These are phyloP conservation scores for Nysson spinosus DNA, from an alignment of 2,888 invertebrate species.

Conservation along the genomic window DNA sequence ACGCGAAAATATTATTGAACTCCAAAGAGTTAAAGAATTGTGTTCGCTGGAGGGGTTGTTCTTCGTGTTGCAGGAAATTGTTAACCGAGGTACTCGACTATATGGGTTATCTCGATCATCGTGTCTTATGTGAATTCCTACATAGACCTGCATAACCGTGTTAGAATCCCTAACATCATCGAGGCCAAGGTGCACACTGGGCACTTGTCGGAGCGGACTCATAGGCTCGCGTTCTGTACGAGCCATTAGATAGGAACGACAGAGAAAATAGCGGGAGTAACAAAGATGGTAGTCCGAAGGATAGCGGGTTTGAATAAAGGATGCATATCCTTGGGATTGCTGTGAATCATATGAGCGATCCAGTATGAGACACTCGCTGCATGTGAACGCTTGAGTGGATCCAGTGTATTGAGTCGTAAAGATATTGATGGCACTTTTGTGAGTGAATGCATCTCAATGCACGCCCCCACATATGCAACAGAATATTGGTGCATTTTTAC, in stretches of 20 bases:
- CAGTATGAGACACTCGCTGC: background rate
- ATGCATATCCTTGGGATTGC: constrained; percentile 7
- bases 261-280: constrained; percentile 7
- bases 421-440: constrained; percentile 25
- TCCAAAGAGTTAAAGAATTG: no score
- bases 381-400: constrained; percentile 20
- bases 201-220: background rate
- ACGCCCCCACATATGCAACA: background rate
- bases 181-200: background rate
- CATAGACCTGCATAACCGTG: background rate
- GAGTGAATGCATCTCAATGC: constrained; percentile 5
- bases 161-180: background rate
- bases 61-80: no score
- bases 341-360: constrained; percentile 24
- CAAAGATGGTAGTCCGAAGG: background rate
- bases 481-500: background rate
- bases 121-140: no score
- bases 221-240: constrained; percentile 1
- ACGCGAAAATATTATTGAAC: no score
- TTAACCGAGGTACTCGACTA: no score
- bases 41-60: no score
- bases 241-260: constrained; percentile 27
- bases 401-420: constrained; percentile 31
- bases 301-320: constrained; percentile 5
- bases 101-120: no score